phyloP scores from a whole-genome alignment of 2,888 invertebrate genomes.

The Chrysolina haemoptera region DNA sequence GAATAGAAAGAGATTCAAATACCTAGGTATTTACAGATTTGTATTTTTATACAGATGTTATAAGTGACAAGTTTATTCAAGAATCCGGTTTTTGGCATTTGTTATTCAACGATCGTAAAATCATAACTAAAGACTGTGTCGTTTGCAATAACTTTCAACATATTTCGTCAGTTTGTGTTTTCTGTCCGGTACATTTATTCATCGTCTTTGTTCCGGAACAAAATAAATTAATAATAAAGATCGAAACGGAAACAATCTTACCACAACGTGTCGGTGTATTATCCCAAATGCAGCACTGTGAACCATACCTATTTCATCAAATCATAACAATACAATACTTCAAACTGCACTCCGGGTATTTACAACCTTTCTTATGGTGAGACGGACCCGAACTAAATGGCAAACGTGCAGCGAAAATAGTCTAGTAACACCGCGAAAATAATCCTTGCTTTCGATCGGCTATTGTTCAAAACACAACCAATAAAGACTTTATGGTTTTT shows the following conservation, averaged over 20 bases:
- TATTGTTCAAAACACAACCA: constrained; percentile 42
- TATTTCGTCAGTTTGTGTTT: constrained; percentile 19
- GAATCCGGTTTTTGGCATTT: background rate
- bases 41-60: too few relatives aligned
- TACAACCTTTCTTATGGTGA: constrained; percentile 33
- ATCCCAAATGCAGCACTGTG: constrained; percentile 40
- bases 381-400: constrained; percentile 41
- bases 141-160: background rate
- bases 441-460: constrained; percentile 33
- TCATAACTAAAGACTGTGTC: background rate
- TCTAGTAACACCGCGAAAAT: constrained; percentile 38
- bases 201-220: constrained; percentile 40
- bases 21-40: too few relatives aligned
- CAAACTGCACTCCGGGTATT: constrained; percentile 35
- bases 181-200: constrained; percentile 16
- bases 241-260: constrained; percentile 37
- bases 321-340: constrained; percentile 35
- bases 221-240: constrained; percentile 24
- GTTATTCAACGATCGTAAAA: background rate
- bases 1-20: too few relatives aligned
- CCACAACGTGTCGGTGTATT: constrained; percentile 37
- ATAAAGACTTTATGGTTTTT: constrained; percentile 37
- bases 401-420: constrained; percentile 35
- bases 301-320: constrained; percentile 39
- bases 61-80: background rate